Conservation (phyloP, 2,797 vertebrate species). For the Tenualosa ilisha region DNA sequence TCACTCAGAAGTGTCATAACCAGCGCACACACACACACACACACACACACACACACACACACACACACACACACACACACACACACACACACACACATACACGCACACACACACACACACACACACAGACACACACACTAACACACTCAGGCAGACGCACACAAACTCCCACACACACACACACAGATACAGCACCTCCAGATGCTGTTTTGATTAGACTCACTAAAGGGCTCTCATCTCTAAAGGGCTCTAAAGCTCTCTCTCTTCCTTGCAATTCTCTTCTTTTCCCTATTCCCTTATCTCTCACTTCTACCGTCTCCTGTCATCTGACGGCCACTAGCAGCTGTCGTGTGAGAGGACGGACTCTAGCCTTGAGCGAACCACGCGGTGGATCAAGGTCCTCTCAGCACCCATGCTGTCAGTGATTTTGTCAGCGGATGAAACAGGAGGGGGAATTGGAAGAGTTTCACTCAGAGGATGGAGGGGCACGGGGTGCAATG, state of each 20-base stretch:
- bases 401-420: neutral
- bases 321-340: neutral
- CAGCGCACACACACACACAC: no score
- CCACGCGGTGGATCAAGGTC: neutral
- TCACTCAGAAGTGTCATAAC: neutral
- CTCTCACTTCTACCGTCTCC: neutral
- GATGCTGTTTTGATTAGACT: neutral
- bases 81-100: neutral
- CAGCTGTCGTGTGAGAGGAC: neutral
- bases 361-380: neutral
- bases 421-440: neutral
- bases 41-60: neutral
- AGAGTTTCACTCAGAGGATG: neutral
- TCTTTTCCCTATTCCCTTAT: neutral
- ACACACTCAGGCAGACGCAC: neutral
- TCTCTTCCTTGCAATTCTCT: no score
- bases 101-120: no score
- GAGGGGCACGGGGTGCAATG: neutral
- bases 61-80: neutral
- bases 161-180: neutral
- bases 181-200: neutral
- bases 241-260: no score
- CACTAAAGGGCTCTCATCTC: neutral
- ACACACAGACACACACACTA: neutral
- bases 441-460: slow-evolving; percentile 12